Evolutionary conservation across 2,888 invertebrate species (phyloP).

Genomic region (Augochlorella aurata): DNA sequence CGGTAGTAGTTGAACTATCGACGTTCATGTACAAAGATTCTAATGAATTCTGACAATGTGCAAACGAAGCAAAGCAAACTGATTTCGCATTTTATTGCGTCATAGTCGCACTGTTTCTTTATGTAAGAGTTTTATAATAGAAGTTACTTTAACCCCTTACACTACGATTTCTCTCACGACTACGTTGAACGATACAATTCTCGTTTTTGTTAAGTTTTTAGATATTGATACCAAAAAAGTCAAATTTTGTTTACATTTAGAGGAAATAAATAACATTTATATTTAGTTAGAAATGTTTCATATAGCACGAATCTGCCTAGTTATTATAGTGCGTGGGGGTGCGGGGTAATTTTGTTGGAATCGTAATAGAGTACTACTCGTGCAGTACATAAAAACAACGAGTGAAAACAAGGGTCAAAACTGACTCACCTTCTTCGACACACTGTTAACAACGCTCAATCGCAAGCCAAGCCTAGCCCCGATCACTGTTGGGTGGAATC

Average conservation of each 20-base stretch:
- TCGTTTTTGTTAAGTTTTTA: no score
- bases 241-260: no score
- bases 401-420: not conserved
- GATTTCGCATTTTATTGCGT: not conserved
- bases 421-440: not conserved
- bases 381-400: not conserved
- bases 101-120: not conserved
- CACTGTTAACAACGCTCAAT: not conserved
- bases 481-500: not conserved
- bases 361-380: no score
- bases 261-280: no score
- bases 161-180: no score
- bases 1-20: not conserved
- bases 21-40: not conserved
- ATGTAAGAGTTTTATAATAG: not conserved
- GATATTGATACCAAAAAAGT: no score
- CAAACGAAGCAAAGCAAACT: not conserved
- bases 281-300: no score
- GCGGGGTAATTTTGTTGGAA: no score
- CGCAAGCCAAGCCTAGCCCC: not conserved
- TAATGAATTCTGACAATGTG: not conserved
- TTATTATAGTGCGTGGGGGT: no score
- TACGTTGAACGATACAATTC: no score
- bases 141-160: no score
- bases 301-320: no score